These are phyloP conservation scores for Morelia viridis DNA, from an alignment of 2,797 vertebrate genomes.

Conservation along the genomic window DNA sequence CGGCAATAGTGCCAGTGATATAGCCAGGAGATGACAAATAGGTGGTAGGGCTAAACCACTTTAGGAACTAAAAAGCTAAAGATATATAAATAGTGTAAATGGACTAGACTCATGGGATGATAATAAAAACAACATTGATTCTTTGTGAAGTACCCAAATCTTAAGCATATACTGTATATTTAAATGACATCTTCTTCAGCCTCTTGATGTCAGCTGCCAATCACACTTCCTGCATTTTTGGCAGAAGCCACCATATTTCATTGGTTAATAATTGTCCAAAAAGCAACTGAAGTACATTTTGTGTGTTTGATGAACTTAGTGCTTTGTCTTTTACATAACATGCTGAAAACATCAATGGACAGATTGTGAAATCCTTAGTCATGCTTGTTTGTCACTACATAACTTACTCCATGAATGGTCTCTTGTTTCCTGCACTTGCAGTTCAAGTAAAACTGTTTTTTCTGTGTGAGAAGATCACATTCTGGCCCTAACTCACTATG, in stretches of 20 bases:
- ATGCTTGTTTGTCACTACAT: slow-evolving; percentile 20
- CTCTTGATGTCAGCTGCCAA: not conserved
- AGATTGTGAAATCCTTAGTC: slow-evolving; percentile 12
- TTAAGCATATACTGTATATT: slow-evolving; percentile 5
- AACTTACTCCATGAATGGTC: not conserved
- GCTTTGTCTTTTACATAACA: slow-evolving; percentile 11
- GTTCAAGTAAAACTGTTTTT: not conserved
- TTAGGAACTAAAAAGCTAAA: not conserved
- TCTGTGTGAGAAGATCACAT: not conserved
- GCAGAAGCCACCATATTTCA: not conserved
- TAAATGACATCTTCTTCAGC: slow-evolving; percentile 3
- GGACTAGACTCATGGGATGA: not conserved
- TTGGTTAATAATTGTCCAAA: not conserved
- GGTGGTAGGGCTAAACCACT: not conserved
- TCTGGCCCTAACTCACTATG: not conserved
- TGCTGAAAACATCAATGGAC: slow-evolving; percentile 19
- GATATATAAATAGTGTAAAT: not conserved
- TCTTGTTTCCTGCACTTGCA: slow-evolving; percentile 5
- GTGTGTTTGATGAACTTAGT: not conserved
- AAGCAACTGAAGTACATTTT: not conserved
- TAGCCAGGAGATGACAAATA: not conserved
- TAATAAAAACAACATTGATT: not conserved
- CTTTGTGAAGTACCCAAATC: not conserved
- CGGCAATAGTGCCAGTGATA: not conserved
- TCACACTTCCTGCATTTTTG: slow-evolving; percentile 8